Percentiles rank a stretch among this genome's conserved stretches.
These are phyloP conservation scores for Tetranychus truncatus DNA, from an alignment of 2,888 invertebrate genomes.

Conservation along the genomic window DNA sequence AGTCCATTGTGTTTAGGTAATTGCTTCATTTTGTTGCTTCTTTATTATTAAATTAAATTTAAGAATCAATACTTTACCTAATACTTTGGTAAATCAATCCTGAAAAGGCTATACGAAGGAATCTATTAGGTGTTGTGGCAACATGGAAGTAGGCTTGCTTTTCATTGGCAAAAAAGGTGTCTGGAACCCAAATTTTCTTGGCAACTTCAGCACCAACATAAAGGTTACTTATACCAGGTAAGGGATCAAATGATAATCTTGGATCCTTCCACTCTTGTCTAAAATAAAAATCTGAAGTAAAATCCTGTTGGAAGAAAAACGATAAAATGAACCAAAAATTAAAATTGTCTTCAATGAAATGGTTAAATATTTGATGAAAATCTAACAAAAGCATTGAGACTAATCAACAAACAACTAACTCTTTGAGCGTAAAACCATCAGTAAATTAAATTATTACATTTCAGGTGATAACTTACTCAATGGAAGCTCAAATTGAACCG, in stretches of 20 bases:
- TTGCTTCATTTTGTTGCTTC: too few species aligned
- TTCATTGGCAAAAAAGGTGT: conserved; percentile 99
- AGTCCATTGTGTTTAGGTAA: too few species aligned
- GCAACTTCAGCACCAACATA: conserved; percentile 80
- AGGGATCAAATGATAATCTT: conserved; percentile 72
- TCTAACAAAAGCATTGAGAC: too few species aligned
- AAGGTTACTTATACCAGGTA: conserved; percentile 31
- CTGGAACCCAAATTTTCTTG: conserved; percentile 98
- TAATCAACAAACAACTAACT: too few species aligned
- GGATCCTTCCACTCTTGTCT: conserved; percentile 97
- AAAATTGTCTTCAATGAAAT: not conserved
- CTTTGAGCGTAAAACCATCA: too few species aligned
- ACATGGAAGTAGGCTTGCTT: conserved; percentile 99
- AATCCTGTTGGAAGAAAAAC: conserved; percentile 42
- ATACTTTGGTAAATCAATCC: not conserved
- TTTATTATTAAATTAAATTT: too few species aligned
- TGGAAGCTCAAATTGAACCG: too few species aligned
- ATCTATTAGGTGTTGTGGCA: conserved; percentile 98
- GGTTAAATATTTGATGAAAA: too few species aligned
- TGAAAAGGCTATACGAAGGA: conserved; percentile 54
- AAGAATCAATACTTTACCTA: not conserved
- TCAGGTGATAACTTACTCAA: too few species aligned
- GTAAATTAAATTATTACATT: too few species aligned
- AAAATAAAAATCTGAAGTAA: conserved; percentile 95
- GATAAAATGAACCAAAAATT: too few species aligned